Base-by-base conservation (phyloP, 1,140 invertebrate genomes). In the Diorhabda elongata region DNA sequence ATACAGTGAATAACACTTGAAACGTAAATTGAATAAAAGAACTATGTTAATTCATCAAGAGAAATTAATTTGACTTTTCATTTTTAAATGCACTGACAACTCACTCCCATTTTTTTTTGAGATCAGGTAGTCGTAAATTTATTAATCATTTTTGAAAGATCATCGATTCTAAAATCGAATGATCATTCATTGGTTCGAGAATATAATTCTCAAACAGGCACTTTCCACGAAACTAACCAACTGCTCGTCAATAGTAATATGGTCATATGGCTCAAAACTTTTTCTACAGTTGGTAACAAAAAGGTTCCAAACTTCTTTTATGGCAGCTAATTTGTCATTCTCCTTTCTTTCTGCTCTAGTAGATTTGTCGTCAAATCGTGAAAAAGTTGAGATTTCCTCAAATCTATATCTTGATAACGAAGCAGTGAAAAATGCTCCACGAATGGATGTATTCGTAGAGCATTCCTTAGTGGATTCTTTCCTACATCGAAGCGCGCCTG, bases 291-390 rank as follows among this genome's bases (percentile, higher is more conserved):
- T 76, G 7, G 65, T 9, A 44, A 77, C 74, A 71, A 79, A 75
- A 5, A 72, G 43, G 9, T 82, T 73, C 71, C 76, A 81, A 43
- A 82, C 41, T 4, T 77, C 59, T 66, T 78, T 64, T 45, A 82
- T 73, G 44, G 71, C 69, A 60, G 75, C 74, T 6, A 2, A 9
- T 52, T 52, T 52, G 8, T 52, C 52, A 26, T 66, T 11, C 58
- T 66, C 41, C 58, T 66, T 66, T 58, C 64, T 41, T 58, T 64
- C 45, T 52, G 44, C 67, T 58, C 67, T 64, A 57, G 68, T 69
- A 6, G 43, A 43, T 67, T 70, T 67, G 43, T 70, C 59, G 44
- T 67, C 69, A 70, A 70, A 70, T n/a, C 69, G 56, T 44, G 56
- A 42, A 64, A 68, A 71, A 64, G 44, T 8, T 64, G 66, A 71